Evolutionary conservation across 2,888 invertebrate genomes (phyloP).

Genomic region (Orgyia antiqua): DNA sequence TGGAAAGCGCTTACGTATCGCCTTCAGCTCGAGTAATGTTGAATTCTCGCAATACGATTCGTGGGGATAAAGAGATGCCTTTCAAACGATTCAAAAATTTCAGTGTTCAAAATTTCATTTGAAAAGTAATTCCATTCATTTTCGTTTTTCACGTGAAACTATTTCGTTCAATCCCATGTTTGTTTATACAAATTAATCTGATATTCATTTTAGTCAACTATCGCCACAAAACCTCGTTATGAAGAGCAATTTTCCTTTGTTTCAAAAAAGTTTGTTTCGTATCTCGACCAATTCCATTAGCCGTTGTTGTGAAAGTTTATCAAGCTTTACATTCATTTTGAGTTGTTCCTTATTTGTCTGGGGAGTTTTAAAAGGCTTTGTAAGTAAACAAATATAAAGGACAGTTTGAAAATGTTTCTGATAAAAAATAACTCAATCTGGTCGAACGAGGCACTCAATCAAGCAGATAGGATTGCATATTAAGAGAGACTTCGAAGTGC

Average conservation of each 20-base stretch:
- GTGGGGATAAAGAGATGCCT: slow-evolving; percentile 21
- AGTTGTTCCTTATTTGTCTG: slow-evolving; percentile 34
- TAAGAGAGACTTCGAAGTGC: slow-evolving; percentile 40
- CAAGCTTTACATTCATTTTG: slow-evolving; percentile 41
- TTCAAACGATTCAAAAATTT: slow-evolving; percentile 27
- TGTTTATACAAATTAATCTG: slow-evolving; percentile 7
- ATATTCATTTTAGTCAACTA: slow-evolving; percentile 9
- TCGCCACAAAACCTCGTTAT: slow-evolving; percentile 20
- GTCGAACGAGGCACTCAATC: slow-evolving; percentile 41
- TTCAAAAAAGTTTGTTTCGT: slow-evolving; percentile 32
- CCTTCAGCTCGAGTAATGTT: slow-evolving; percentile 21
- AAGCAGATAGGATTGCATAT: slow-evolving; percentile 40
- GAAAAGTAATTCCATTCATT: slow-evolving; percentile 12
- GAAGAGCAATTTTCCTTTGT: slow-evolving; percentile 34
- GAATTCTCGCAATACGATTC: slow-evolving; percentile 25
- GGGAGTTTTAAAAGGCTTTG: slow-evolving; percentile 31
- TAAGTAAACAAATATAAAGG: slow-evolving; percentile 28
- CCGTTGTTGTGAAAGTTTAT: slow-evolving; percentile 41
- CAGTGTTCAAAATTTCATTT: slow-evolving; percentile 12
- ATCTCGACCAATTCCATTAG: slow-evolving; percentile 47
- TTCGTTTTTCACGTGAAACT: slow-evolving; percentile 15
- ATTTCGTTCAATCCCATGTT: slow-evolving; percentile 11
- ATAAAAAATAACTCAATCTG: slow-evolving; percentile 39
- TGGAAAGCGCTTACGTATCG: slow-evolving; percentile 29
- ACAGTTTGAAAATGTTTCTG: slow-evolving; percentile 33